Conservation (phyloP, 2,888 invertebrate species). For the Trileptium ribeirensis region DNA sequence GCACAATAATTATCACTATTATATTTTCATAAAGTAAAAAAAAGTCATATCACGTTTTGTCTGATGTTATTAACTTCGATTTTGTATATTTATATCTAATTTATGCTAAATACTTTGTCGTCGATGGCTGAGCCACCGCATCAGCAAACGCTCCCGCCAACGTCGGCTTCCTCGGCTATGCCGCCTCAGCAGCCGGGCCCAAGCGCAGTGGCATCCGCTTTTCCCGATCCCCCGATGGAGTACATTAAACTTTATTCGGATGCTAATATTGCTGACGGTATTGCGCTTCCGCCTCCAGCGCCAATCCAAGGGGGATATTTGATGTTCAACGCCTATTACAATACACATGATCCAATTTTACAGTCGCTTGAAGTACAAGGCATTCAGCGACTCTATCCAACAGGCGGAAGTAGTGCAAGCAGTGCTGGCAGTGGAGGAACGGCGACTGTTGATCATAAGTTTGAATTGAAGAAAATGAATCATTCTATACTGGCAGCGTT, state of each 20-base stretch:
- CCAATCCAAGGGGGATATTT: constrained; percentile 43
- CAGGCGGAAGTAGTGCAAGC: constrained; percentile 26
- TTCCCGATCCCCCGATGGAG: constrained; percentile 44
- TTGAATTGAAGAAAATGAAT: constrained; percentile 19
- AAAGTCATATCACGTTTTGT: too few species aligned
- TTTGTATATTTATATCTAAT: too few species aligned
- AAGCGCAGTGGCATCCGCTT: background rate
- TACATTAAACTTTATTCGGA: constrained; percentile 42
- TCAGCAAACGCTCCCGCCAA: too few species aligned
- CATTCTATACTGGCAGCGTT: constrained; percentile 16
- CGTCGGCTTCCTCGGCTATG: too few species aligned
- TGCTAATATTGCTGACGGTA: constrained; percentile 24
- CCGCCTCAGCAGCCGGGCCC: background rate
- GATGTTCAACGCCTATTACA: constrained; percentile 44
- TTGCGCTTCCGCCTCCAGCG: constrained; percentile 40
- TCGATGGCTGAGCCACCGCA: too few species aligned
- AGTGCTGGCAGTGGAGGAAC: background rate
- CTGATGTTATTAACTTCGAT: too few species aligned
- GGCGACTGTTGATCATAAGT: constrained; percentile 18
- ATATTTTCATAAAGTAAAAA: too few species aligned
- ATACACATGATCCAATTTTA: constrained; percentile 41
- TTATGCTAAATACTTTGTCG: too few species aligned
- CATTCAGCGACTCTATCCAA: constrained; percentile 41
- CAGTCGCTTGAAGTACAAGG: constrained; percentile 41
- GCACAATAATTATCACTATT: too few species aligned